Evolutionary conservation across 2,888 invertebrate species (phyloP).

Genomic region (Quadroppia sp.): DNA sequence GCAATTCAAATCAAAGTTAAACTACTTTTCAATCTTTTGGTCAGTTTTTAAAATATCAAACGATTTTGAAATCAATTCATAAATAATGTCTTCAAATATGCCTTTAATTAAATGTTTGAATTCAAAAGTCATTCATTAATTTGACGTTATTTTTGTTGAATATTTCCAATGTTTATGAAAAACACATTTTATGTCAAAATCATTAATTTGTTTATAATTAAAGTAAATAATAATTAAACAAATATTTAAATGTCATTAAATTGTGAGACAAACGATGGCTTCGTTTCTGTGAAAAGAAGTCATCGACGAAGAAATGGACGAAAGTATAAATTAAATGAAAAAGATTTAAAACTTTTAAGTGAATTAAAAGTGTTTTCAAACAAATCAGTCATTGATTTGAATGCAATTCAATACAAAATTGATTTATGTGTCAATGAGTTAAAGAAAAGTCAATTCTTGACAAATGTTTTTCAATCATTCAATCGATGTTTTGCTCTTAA

Average conservation of each 20-base stretch:
- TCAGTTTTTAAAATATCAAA: neutral
- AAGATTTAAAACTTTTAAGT: neutral
- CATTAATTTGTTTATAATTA: too few species aligned
- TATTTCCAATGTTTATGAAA: too few species aligned
- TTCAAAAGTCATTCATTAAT: too few species aligned
- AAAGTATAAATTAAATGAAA: conserved; percentile 22
- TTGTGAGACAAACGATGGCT: neutral
- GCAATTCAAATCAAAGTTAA: neutral
- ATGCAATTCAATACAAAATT: neutral
- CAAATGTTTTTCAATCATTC: neutral
- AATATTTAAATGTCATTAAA: neutral
- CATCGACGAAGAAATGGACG: neutral
- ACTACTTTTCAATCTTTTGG: neutral
- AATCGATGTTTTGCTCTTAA: neutral
- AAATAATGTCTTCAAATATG: neutral
- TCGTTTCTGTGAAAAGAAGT: neutral
- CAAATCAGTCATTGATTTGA: neutral
- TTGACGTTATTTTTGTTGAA: too few species aligned
- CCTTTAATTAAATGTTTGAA: too few species aligned
- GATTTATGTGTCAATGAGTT: neutral
- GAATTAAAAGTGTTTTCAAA: conserved; percentile 7
- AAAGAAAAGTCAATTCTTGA: neutral
- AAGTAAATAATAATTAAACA: too few species aligned
- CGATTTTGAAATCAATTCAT: neutral
- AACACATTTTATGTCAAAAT: too few species aligned